A percentile compares a stretch with the other conserved stretches of the same genome.
phyloP scores from a whole-genome alignment of 2,797 vertebrate species.

The Sebastes dallii region DNA sequence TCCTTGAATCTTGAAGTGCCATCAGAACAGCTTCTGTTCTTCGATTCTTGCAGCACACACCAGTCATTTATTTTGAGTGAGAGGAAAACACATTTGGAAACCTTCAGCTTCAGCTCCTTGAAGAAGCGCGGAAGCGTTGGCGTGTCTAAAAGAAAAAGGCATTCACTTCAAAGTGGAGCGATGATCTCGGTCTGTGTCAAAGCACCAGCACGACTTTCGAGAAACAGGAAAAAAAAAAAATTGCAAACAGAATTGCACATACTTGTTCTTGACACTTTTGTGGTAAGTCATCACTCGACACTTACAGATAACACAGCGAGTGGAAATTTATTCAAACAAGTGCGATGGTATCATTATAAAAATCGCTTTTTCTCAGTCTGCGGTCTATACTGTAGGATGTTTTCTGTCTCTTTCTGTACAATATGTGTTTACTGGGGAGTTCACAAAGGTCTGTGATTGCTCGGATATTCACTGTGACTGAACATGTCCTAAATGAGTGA shows the following conservation, averaged over 20 bases:
- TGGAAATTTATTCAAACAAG: constrained; percentile 31
- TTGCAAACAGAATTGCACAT: constrained; percentile 43
- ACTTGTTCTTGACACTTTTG: constrained; percentile 50
- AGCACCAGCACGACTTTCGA: constrained; percentile 40
- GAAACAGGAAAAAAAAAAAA: background rate
- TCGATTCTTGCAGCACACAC: background rate
- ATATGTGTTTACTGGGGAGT: constrained; percentile 10
- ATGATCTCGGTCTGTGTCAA: constrained; percentile 49
- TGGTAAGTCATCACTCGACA: constrained; percentile 32
- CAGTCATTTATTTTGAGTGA: constrained; percentile 38
- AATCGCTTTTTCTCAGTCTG: background rate
- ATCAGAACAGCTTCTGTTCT: constrained; percentile 10
- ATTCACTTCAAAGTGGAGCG: constrained; percentile 45
- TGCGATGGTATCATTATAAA: background rate
- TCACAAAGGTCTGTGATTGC: constrained; percentile 5
- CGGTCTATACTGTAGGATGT: background rate
- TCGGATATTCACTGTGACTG: background rate
- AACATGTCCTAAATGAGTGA: constrained; percentile 7
- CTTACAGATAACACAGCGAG: constrained; percentile 20
- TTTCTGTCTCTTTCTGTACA: background rate
- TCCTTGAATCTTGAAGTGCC: constrained; percentile 22
- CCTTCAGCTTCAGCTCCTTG: constrained; percentile 39
- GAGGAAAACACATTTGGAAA: constrained; percentile 38
- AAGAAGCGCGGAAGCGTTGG: constrained; percentile 35
- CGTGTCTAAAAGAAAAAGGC: constrained; percentile 32